Percentiles rank a stretch among this genome's conserved stretches.
These are phyloP conservation scores for Agriotes lineatus DNA, from an alignment of 2,888 invertebrate genomes.

Conservation along the genomic window DNA sequence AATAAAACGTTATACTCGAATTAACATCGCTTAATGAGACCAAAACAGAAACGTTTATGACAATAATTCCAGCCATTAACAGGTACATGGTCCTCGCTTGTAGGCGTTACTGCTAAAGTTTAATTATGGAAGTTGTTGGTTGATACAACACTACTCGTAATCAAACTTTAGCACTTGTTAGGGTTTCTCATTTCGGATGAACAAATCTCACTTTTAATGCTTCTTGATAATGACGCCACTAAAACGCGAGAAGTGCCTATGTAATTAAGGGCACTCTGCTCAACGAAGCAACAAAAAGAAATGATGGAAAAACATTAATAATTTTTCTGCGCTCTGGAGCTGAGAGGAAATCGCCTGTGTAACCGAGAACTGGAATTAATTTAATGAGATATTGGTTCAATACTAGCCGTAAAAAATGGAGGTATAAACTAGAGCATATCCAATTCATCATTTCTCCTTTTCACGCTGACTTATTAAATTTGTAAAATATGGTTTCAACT, in stretches of 20 bases:
- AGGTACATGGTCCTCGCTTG: no score
- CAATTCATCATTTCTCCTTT: no score
- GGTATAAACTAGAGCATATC: no score
- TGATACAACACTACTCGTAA: background rate
- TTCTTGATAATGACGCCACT: background rate
- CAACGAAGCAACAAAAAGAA: background rate
- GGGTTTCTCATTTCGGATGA: background rate
- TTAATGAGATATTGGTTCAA: background rate
- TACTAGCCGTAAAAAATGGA: no score
- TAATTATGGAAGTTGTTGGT: conserved; percentile 2
- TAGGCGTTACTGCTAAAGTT: no score
- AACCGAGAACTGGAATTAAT: background rate
- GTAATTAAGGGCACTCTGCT: background rate
- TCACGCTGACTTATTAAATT: no score
- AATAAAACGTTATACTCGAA: no score
- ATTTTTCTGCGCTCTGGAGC: background rate
- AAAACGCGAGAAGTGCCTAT: background rate
- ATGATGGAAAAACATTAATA: background rate
- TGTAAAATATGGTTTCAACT: no score
- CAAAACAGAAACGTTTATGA: no score
- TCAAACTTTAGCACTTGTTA: background rate
- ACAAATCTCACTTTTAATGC: background rate
- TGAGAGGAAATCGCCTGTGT: background rate
- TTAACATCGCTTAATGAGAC: no score
- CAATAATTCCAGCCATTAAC: no score